Evolutionary conservation across 1,140 invertebrate genomes (phyloP).

Genomic region (Rhyacophila brunnea): DNA sequence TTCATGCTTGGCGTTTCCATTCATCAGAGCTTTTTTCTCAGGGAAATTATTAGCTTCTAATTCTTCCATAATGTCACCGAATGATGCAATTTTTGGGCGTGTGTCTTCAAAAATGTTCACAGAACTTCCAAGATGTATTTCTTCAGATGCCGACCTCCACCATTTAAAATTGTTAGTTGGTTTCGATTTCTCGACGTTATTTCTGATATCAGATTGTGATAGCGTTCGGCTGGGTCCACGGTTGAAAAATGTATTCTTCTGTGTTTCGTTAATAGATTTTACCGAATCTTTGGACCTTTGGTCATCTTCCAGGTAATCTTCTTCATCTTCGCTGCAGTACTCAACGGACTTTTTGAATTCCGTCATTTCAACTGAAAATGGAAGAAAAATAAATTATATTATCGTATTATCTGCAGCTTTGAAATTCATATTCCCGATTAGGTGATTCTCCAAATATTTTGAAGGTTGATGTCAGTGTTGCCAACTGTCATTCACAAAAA

Average conservation of each 20-base stretch:
- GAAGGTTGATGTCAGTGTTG: no score
- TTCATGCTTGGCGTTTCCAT: background rate
- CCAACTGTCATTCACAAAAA: no score
- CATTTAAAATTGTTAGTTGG: slow-evolving; percentile 12
- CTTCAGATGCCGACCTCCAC: slow-evolving; percentile 22
- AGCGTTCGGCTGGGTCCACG: background rate
- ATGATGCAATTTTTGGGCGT: background rate
- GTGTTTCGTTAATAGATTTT: slow-evolving; percentile 9
- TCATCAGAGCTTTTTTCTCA: slow-evolving; percentile 1
- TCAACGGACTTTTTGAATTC: slow-evolving; percentile 19
- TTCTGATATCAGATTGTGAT: slow-evolving; percentile 6
- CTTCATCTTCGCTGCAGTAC: slow-evolving; percentile 27
- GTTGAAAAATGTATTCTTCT: slow-evolving; percentile 3
- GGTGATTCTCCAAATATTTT: no score
- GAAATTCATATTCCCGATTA: no score
- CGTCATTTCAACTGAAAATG: slow-evolving; percentile 28
- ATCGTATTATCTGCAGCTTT: no score
- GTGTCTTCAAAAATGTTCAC: slow-evolving; percentile 25
- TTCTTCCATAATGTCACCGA: no score
- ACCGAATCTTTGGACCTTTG: background rate
- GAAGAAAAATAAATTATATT: no score
- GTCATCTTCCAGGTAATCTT: slow-evolving; percentile 21
- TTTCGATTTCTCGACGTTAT: background rate
- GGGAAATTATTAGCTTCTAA: no score
- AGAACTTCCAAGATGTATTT: slow-evolving; percentile 30